A percentile compares a stretch with the other conserved stretches of the same genome.
These are phyloP conservation scores for Ptychadena robeensis DNA, from an alignment of 2,797 vertebrate species.

Conservation along the genomic window DNA sequence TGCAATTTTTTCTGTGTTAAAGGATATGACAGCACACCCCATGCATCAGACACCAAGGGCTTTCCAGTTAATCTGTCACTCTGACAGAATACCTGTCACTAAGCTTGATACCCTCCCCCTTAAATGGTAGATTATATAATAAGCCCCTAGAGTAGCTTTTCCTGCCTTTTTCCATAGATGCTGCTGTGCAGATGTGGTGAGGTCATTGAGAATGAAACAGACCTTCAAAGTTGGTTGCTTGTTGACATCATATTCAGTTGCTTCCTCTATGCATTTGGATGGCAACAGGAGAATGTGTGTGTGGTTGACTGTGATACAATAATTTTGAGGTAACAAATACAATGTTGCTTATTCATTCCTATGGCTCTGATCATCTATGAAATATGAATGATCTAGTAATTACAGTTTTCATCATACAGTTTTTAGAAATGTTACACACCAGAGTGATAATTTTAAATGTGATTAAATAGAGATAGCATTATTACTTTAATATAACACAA, in stretches of 20 bases:
- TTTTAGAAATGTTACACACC: too few relatives aligned
- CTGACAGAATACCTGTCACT: neutral
- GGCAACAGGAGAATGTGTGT: neutral
- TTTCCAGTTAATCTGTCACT: neutral
- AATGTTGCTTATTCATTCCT: too few relatives aligned
- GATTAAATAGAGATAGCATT: too few relatives aligned
- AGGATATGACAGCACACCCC: neutral
- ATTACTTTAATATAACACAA: too few relatives aligned
- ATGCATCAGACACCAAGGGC: neutral
- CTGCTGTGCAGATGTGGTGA: neutral
- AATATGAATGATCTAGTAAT: too few relatives aligned
- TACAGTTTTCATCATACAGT: too few relatives aligned
- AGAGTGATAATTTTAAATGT: too few relatives aligned
- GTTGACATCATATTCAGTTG: slow-evolving; percentile 16
- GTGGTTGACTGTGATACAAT: neutral
- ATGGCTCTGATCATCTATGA: too few relatives aligned
- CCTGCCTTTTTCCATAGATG: neutral
- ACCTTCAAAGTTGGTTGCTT: slow-evolving; percentile 42
- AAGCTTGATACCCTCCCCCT: neutral
- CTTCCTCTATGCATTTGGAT: slow-evolving; percentile 20
- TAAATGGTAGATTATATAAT: neutral
- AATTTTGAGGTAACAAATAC: too few relatives aligned
- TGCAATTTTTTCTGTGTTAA: neutral
- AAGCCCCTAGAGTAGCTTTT: neutral
- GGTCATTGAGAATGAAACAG: slow-evolving; percentile 11